Percentiles rank a stretch among this genome's conserved stretches.
phyloP scores from a whole-genome alignment of 2,797 vertebrate genomes.

The Moxostoma hubbsi region DNA sequence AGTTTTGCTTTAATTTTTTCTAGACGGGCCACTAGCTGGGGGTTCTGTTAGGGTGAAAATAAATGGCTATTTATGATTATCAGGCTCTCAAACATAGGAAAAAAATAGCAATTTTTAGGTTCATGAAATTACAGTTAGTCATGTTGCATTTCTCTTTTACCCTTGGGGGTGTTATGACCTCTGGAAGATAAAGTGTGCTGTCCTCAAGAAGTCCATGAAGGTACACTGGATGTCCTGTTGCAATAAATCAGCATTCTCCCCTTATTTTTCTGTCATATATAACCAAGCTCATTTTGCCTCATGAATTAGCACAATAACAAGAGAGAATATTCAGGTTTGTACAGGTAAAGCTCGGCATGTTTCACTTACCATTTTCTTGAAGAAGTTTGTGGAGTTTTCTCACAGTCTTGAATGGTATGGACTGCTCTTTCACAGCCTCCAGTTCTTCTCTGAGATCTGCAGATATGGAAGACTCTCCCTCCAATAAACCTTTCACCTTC shows the following conservation, averaged over 20 bases:
- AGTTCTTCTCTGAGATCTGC: conserved; percentile 71
- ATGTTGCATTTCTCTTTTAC: conserved; percentile 70
- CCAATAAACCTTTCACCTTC: conserved; percentile 62
- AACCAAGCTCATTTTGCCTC: too few relatives aligned
- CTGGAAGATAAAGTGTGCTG: conserved; percentile 85
- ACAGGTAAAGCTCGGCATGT: not conserved
- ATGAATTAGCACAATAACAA: not conserved
- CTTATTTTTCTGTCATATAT: too few relatives aligned
- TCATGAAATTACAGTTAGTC: not conserved
- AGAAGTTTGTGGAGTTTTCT: conserved; percentile 80
- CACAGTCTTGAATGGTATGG: conserved; percentile 80
- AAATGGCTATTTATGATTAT: not conserved
- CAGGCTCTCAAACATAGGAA: too few relatives aligned
- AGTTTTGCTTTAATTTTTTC: conserved; percentile 91
- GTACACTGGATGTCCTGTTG: conserved; percentile 80
- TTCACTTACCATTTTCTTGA: conserved; percentile 70
- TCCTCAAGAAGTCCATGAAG: conserved; percentile 89
- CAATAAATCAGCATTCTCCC: too few relatives aligned
- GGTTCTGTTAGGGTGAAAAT: conserved; percentile 79
- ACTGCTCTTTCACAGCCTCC: conserved; percentile 58
- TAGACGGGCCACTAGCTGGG: conserved; percentile 89
- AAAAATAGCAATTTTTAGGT: not conserved
- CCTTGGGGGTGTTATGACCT: conserved; percentile 84
- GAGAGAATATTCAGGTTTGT: not conserved
- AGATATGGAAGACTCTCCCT: conserved; percentile 54